Evolutionary conservation across 2,797 vertebrate species (phyloP).

Genomic region (Pseudocheirus occidentalis): DNA sequence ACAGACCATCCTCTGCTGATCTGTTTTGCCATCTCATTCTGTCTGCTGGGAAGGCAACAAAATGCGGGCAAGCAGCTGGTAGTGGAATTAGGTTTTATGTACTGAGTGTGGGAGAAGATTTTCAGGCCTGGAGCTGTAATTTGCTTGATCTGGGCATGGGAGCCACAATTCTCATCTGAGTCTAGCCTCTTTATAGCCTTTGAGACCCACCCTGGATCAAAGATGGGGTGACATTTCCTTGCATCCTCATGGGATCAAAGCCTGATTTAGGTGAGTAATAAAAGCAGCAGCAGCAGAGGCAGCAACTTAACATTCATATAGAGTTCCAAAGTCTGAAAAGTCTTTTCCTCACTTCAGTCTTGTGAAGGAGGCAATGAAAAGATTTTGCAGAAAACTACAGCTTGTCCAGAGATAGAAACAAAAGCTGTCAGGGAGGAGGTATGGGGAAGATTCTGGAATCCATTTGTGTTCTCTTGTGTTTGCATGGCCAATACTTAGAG

Average conservation of each 20-base stretch:
- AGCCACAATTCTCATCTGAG: slow-evolving; percentile 36
- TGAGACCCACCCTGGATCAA: neutral
- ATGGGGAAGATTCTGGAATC: neutral
- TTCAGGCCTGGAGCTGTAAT: slow-evolving; percentile 37
- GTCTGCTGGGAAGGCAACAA: slow-evolving; percentile 63
- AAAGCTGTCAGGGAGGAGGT: neutral
- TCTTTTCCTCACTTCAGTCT: neutral
- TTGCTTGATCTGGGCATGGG: slow-evolving; percentile 25
- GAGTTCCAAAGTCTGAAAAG: neutral
- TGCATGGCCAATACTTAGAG: neutral
- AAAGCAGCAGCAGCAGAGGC: neutral
- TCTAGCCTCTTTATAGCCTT: slow-evolving; percentile 27
- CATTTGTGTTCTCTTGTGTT: neutral
- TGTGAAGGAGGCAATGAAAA: neutral
- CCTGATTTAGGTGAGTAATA: neutral
- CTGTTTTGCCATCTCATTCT: slow-evolving; percentile 66
- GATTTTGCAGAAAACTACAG: neutral
- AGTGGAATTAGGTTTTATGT: slow-evolving; percentile 69
- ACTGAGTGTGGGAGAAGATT: slow-evolving; percentile 59
- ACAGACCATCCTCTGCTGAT: slow-evolving; percentile 61
- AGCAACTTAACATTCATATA: neutral
- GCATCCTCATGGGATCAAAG: neutral
- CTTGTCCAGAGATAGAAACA: neutral
- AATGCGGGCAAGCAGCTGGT: slow-evolving; percentile 70
- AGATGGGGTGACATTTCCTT: neutral